These are phyloP conservation scores for Acanthosepion esculentum DNA, from an alignment of 2,888 invertebrate genomes.

Conservation along the genomic window DNA sequence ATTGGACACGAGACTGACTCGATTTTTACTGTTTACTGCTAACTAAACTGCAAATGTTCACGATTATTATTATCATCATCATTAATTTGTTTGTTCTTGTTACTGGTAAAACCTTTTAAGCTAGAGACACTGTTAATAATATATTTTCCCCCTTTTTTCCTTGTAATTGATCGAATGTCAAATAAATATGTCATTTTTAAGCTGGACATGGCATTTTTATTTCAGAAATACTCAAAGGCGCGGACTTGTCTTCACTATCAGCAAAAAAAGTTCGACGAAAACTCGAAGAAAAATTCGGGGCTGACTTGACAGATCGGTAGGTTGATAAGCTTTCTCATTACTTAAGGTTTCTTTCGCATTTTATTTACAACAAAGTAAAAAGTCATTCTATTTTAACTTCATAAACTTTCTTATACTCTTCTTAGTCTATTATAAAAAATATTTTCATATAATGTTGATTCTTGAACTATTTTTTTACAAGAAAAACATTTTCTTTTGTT, in stretches of 20 bases:
- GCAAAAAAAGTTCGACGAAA: slow-evolving; percentile 91
- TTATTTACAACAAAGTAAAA: background rate
- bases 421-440: too few species aligned
- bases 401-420: too few species aligned
- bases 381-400: too few species aligned
- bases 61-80: too few species aligned
- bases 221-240: slow-evolving; percentile 88
- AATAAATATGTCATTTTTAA: background rate
- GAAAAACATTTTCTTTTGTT: too few species aligned
- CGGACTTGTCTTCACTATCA: slow-evolving; percentile 87
- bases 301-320: slow-evolving; percentile 80
- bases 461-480: too few species aligned
- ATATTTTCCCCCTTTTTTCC: too few species aligned
- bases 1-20: background rate
- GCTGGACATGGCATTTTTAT: slow-evolving; percentile 51
- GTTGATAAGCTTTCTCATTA: background rate
- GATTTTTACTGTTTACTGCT: background rate
- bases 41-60: background rate
- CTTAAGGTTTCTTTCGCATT: background rate
- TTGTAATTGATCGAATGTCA: background rate
- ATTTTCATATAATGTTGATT: too few species aligned
- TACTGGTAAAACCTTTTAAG: background rate
- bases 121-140: too few species aligned
- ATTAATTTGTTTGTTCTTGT: background rate
- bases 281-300: slow-evolving; percentile 86